Base-by-base conservation (phyloP, 2,888 invertebrate genomes). In the Megastigmus dorsalis region DNA sequence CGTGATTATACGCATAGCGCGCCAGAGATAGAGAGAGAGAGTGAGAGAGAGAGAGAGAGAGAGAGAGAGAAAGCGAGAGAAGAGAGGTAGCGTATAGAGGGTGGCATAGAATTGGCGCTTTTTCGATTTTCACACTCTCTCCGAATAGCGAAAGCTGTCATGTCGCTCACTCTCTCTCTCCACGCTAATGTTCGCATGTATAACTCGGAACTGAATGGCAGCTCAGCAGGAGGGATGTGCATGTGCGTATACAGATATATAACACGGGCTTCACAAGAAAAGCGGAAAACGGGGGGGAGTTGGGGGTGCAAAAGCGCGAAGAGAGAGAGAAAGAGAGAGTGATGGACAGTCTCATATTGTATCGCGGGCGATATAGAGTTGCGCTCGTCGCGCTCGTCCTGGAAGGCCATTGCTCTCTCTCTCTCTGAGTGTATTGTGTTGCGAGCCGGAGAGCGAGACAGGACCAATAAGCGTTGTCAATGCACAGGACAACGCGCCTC, bases 281-380 rank as follows among this genome's bases (percentile, higher is more conserved):
- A 52, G 18, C 54, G 33, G 33, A 15, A 28, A 36, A 23, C 10
- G 57, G 13, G 23, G 18, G 52, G 9, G 52, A 48, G 9, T n/a
- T n/a, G n/a, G n/a, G n/a, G n/a, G n/a, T n/a, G n/a, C n/a, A n/a
- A n/a, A n/a, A n/a, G n/a, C n/a, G n/a, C n/a, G n/a, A n/a, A 48
- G 23, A 48, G 48, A 20, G 23, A 45, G 45, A 45, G 45, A 45
- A 18, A 30, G 33, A 54, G 57, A 10, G 66, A 28, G 43, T 55
- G 66, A 69, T 60, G 69, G 69, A 60, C 69, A 69, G 69, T 60
- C 59, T 50, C 59, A 69, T 69, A 69, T 69, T 55, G 55, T 67
- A 67, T 67, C 66, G 66, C 7, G 15, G n/a, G 43, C 43, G 23
- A n/a, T n/a, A n/a, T n/a, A n/a, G n/a, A n/a, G 30, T 62, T 15